Evolutionary conservation across 2,113 vertebrate genomes (phyloP).

Genomic region (Neogale vison): DNA sequence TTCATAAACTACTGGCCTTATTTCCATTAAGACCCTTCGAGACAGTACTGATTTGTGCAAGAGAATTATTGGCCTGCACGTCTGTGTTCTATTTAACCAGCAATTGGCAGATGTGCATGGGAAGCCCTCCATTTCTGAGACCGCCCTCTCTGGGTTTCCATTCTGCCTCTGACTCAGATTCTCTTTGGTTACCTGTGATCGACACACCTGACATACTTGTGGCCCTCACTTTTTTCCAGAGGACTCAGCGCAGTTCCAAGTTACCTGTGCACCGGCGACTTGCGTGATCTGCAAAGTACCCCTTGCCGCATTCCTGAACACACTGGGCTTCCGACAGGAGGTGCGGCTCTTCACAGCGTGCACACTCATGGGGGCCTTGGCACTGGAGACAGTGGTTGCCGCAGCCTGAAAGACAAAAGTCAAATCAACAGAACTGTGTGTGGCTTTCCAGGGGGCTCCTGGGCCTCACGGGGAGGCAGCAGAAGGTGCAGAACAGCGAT

Average conservation of each 20-base stretch:
- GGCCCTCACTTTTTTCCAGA: neutral
- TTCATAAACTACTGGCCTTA: slow-evolving; percentile 48
- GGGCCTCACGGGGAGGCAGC: neutral
- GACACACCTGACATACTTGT: neutral
- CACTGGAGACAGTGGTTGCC: slow-evolving; percentile 89
- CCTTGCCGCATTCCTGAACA: slow-evolving; percentile 86
- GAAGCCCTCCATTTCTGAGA: slow-evolving; percentile 29
- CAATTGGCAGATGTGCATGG: neutral
- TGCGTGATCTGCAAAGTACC: slow-evolving; percentile 80
- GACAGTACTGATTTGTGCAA: slow-evolving; percentile 54
- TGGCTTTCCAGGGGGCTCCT: neutral
- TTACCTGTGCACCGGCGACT: slow-evolving; percentile 87
- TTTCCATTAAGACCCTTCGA: slow-evolving; percentile 52
- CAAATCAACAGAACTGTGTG: neutral
- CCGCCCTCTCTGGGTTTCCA: neutral
- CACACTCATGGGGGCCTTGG: slow-evolving; percentile 83
- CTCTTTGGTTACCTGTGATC: neutral
- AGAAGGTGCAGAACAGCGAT: no score
- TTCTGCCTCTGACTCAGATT: neutral
- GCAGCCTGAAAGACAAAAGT: slow-evolving; percentile 86
- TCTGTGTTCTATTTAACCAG: slow-evolving; percentile 22
- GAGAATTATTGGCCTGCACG: slow-evolving; percentile 39
- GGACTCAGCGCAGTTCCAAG: neutral
- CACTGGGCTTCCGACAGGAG: slow-evolving; percentile 85
- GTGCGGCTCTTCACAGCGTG: slow-evolving; percentile 86